phyloP scores from a whole-genome alignment of 1,140 invertebrate genomes.

The Kradibia gibbosae region DNA sequence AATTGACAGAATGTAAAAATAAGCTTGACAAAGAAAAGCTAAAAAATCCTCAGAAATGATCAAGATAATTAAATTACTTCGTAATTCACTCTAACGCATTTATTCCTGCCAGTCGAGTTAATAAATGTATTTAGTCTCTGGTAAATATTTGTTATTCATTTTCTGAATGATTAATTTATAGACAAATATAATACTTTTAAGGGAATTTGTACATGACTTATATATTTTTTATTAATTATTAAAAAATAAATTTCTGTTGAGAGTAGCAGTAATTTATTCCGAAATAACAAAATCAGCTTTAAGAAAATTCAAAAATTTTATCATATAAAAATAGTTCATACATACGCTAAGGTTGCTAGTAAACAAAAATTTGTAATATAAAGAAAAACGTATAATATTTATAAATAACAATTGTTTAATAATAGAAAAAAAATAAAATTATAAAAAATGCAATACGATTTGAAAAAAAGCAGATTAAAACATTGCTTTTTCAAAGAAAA shows the following conservation, averaged over 20 bases:
- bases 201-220: not conserved
- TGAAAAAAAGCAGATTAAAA: too few species aligned
- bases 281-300: not conserved
- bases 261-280: not conserved
- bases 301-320: constrained; percentile 41
- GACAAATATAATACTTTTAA: not conserved
- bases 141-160: constrained; percentile 38
- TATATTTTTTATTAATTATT: not conserved
- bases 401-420: too few species aligned
- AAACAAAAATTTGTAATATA: too few species aligned
- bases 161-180: constrained; percentile 19
- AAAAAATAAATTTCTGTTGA: constrained; percentile 15
- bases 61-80: constrained; percentile 37
- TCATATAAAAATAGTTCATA: constrained; percentile 19
- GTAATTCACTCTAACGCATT: constrained; percentile 12
- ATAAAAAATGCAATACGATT: too few species aligned
- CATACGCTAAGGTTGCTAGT: too few species aligned
- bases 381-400: too few species aligned
- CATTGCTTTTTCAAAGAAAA: too few species aligned
- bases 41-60: not conserved
- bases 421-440: too few species aligned
- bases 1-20: constrained; percentile 4
- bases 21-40: not conserved
- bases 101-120: not conserved
- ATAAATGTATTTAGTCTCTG: not conserved